Percentiles rank a stretch among this genome's conserved stretches.
phyloP scores from a whole-genome alignment of 2,888 invertebrate species.

The Apodemia mormo region DNA sequence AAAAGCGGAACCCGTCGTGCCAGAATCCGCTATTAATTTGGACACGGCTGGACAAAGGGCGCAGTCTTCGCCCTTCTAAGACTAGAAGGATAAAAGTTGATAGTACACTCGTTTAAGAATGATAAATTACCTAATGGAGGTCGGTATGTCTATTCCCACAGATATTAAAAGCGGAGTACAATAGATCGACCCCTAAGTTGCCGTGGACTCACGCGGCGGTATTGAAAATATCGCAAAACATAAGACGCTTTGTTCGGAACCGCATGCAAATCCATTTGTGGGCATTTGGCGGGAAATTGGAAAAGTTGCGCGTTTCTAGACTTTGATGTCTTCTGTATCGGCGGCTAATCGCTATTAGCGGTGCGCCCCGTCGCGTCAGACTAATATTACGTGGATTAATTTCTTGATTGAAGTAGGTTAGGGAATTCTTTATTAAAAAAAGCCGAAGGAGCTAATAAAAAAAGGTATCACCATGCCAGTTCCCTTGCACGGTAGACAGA shows the following conservation, averaged over 20 bases:
- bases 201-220: slow-evolving; percentile 71
- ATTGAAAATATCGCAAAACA: slow-evolving; percentile 76
- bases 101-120: slow-evolving; percentile 78
- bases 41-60: slow-evolving; percentile 55
- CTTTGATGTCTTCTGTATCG: slow-evolving; percentile 64
- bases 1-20: slow-evolving; percentile 12
- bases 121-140: slow-evolving; percentile 79
- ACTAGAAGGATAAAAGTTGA: slow-evolving; percentile 67
- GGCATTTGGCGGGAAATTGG: slow-evolving; percentile 72
- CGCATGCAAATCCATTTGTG: slow-evolving; percentile 77
- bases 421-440: neutral
- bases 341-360: slow-evolving; percentile 47
- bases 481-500: too few relatives aligned
- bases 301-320: slow-evolving; percentile 64
- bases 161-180: slow-evolving; percentile 76
- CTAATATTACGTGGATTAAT: slow-evolving; percentile 27
- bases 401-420: neutral
- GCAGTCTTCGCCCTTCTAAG: slow-evolving; percentile 63
- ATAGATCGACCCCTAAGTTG: slow-evolving; percentile 65
- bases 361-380: slow-evolving; percentile 33
- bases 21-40: slow-evolving; percentile 33
- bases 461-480: too few relatives aligned
- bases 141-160: slow-evolving; percentile 81
- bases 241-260: slow-evolving; percentile 57
- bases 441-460: neutral